Percentiles rank a stretch among this genome's conserved stretches.
Evolutionary conservation across 1,140 invertebrate genomes (phyloP).

Genomic region (Rhizoglyphus robini): DNA sequence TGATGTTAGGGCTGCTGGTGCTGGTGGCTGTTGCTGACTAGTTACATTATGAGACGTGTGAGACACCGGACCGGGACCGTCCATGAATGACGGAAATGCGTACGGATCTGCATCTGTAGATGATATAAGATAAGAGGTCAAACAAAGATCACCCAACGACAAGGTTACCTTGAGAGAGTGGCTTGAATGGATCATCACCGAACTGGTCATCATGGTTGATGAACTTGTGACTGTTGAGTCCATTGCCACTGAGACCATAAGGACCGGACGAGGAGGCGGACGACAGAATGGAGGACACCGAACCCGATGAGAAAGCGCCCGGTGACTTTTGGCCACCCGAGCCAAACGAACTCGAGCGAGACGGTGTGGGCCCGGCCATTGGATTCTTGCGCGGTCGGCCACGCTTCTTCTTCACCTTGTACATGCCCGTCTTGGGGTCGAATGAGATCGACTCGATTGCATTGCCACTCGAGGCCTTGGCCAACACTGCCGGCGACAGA

Average conservation of each 20-base stretch:
- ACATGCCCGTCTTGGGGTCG: constrained; percentile 1
- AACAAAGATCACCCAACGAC: too few relatives aligned
- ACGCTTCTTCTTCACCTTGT: background rate
- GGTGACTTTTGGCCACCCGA: background rate
- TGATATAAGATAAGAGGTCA: too few relatives aligned
- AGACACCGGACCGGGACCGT: too few relatives aligned
- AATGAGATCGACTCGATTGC: background rate
- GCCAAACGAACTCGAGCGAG: background rate
- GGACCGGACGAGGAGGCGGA: background rate
- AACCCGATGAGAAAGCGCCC: background rate
- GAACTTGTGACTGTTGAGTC: too few relatives aligned
- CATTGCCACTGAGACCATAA: too few relatives aligned
- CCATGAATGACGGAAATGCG: background rate
- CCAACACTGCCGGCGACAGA: background rate
- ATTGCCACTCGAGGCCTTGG: background rate
- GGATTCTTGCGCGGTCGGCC: constrained; percentile 6
- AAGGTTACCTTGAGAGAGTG: too few relatives aligned
- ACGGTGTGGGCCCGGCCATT: background rate
- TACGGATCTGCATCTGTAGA: background rate
- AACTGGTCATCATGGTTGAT: background rate
- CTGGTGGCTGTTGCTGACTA: background rate
- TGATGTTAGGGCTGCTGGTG: background rate
- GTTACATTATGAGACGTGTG: background rate
- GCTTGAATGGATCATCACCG: background rate
- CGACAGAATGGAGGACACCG: too few relatives aligned